Base-by-base conservation (phyloP, 2,113 vertebrate genomes). In the Callorhinus ursinus region DNA sequence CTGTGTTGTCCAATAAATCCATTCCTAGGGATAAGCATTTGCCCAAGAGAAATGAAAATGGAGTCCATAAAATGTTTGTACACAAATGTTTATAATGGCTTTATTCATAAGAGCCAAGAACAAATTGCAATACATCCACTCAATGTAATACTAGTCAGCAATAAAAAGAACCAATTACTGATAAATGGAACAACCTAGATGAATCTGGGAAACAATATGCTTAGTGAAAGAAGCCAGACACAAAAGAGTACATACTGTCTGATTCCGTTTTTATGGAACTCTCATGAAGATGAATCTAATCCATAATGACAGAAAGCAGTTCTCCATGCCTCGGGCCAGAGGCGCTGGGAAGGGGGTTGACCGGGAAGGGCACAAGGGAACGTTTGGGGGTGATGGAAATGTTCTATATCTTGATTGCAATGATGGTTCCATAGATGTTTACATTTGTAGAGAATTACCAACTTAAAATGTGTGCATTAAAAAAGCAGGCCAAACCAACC, bases 11-110 rank as follows among this genome's bases (percentile, higher is more conserved):
- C 46, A 81, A 26, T 9, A 90, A 87, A 76, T 69, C 22, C 49
- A 24, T 33, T 69, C 49, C 24, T 86, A 59, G 15, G 2, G 49
- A 31, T 49, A 69, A 53, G 36, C 88, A 53, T 69, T 95, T 81
- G 33, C 61, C 61, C 46, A 95, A 93, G 71, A 93, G 31, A 93
- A 83, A 69, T 55, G 4, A 96, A 96, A 90, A 55, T 21, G 28
- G 69, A 77, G 28, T 87, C 39, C 28, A 87, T 10, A 65, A 77
- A 83, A 77, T 12, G 46, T 16, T 53, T 74, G 21, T 49, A 19
- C 11, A 71, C 5, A 76, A 82, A 87, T 63, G 7, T 36, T 67
- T 65, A 72, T 26, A 65, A 18, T 15, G 82, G 16, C 3, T 81
- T 88, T 72, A 42, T 76, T 86, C 53, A 74, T 53, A 49, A 86